phyloP scores from a whole-genome alignment of 2,888 invertebrate genomes.

The Melanchra persicariae region DNA sequence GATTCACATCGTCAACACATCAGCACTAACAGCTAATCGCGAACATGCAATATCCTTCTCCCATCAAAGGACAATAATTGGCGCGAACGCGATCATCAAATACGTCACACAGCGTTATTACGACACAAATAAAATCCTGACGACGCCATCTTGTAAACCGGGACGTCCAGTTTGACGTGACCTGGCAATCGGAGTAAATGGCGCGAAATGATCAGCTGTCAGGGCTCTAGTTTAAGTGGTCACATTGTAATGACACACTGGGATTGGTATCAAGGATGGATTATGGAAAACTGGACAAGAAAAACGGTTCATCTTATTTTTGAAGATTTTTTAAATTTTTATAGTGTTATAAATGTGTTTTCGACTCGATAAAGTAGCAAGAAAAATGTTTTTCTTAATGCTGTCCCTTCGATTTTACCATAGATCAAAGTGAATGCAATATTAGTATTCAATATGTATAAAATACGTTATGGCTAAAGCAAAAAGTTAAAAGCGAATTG shows the following conservation, averaged over 20 bases:
- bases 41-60: slow-evolving; percentile 21
- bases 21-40: slow-evolving; percentile 24
- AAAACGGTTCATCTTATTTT: slow-evolving; percentile 4
- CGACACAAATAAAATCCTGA: slow-evolving; percentile 67
- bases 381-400: too few species aligned
- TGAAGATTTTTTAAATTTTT: too few species aligned
- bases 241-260: slow-evolving; percentile 63
- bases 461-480: neutral
- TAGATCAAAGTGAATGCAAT: too few species aligned
- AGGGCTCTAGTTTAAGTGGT: slow-evolving; percentile 64
- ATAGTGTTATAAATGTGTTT: too few species aligned
- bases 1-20: slow-evolving; percentile 13
- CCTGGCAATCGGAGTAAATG: slow-evolving; percentile 60
- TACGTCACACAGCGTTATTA: slow-evolving; percentile 58
- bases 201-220: slow-evolving; percentile 58
- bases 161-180: slow-evolving; percentile 60
- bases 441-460: neutral
- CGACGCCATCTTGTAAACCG: slow-evolving; percentile 65
- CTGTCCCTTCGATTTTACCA: too few species aligned
- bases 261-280: slow-evolving; percentile 52
- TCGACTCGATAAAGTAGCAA: neutral
- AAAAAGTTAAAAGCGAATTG: neutral
- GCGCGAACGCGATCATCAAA: slow-evolving; percentile 46
- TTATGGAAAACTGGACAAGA: slow-evolving; percentile 44
- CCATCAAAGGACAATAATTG: slow-evolving; percentile 50